These are phyloP conservation scores for Diabrotica undecimpunctata DNA, from an alignment of 1,140 invertebrate genomes.

Conservation along the genomic window DNA sequence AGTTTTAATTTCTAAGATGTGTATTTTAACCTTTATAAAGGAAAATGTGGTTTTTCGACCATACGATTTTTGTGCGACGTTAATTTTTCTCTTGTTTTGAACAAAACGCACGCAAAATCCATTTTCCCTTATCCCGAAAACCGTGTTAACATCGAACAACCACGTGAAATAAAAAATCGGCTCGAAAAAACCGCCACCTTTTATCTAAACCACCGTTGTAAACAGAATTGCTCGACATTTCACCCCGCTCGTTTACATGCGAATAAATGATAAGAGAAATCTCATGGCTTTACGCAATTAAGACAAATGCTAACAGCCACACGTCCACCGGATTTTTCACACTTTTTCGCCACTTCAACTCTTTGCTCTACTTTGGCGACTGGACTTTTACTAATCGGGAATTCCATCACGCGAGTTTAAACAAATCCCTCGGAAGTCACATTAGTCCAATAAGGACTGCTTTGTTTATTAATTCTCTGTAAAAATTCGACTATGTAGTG, in stretches of 20 bases:
- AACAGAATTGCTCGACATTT: conserved; percentile 15
- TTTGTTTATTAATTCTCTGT: no score
- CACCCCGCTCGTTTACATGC: conserved; percentile 27
- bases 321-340: neutral
- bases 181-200: neutral
- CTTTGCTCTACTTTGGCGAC: neutral
- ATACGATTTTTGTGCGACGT: no score
- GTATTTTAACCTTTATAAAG: no score
- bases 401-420: neutral
- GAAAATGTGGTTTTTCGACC: no score
- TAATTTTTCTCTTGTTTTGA: no score
- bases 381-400: neutral
- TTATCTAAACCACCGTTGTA: conserved; percentile 1
- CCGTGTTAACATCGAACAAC: no score
- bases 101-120: no score
- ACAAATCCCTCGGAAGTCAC: no score
- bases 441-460: no score
- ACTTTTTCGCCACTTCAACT: neutral
- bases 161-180: neutral
- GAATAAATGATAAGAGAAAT: conserved; percentile 32
- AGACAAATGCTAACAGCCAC: conserved; percentile 11
- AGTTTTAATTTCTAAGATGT: no score
- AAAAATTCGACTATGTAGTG: no score
- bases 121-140: no score
- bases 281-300: conserved; percentile 32